Percentiles rank a stretch among this genome's conserved stretches.
These are phyloP conservation scores for Smutsia temminckii DNA, from an alignment of 2,797 vertebrate genomes.

Conservation along the genomic window DNA sequence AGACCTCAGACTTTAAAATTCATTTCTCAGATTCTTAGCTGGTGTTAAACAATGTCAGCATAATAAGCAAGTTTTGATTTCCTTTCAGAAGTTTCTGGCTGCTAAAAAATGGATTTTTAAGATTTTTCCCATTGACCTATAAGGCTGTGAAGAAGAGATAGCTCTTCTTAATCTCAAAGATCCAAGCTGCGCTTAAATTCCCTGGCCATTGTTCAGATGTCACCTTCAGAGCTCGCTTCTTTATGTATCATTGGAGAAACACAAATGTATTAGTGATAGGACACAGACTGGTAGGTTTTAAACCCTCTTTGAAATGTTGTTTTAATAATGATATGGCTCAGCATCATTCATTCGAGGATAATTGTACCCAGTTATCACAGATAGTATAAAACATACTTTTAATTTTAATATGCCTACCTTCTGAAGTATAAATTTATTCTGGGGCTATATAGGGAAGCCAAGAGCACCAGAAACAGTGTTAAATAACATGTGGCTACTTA, in stretches of 20 bases:
- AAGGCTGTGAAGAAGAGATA: conserved; percentile 65
- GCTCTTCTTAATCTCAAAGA: conserved; percentile 68
- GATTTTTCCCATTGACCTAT: conserved; percentile 75
- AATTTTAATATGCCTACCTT: conserved; percentile 22
- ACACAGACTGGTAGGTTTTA: conserved; percentile 19
- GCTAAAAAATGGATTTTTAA: conserved; percentile 77
- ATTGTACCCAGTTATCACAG: not conserved
- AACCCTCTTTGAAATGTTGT: conserved; percentile 49
- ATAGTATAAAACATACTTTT: conserved; percentile 1
- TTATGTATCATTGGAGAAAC: conserved; percentile 52
- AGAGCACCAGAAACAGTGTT: not conserved
- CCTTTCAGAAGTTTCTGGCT: conserved; percentile 69
- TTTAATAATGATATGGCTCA: conserved; percentile 25
- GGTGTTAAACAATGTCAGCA: conserved; percentile 77
- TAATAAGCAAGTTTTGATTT: conserved; percentile 84
- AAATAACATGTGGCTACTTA: not conserved
- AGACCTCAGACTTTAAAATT: conserved; percentile 78
- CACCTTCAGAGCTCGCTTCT: conserved; percentile 45
- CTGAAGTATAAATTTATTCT: conserved; percentile 54
- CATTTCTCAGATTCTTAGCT: conserved; percentile 75
- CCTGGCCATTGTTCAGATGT: conserved; percentile 18
- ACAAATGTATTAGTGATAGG: conserved; percentile 38
- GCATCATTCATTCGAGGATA: conserved; percentile 40
- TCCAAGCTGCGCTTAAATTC: conserved; percentile 20
- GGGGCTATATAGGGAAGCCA: not conserved